Evolutionary conservation across 1,140 invertebrate species (phyloP), one percentile per base, ranked within the genome.

Genomic region (Sesamia nonagrioides): DNA sequence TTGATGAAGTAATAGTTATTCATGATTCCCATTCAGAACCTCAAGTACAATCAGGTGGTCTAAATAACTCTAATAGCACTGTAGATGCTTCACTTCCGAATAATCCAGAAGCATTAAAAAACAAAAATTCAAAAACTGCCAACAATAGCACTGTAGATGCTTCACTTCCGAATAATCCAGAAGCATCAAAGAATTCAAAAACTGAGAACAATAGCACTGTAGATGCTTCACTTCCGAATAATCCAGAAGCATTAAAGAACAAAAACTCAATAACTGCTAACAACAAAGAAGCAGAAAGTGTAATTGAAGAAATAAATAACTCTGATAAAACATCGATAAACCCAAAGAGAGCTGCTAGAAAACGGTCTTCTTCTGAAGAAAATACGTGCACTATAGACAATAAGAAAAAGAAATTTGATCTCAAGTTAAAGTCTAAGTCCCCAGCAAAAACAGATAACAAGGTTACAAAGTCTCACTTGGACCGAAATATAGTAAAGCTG

Each of bases 131-230:
- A 1, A 40, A 61, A 61, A 13, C 33, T 13, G 27, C 3, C 27
- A 54, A 71, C n/a, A 84, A 75, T 74, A 82, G 63, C 21, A 86
- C 80, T 42, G 81, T 82, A 54, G 91, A 91, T 80, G 84, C 88
- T 21, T 68, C 84, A 58, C 80, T 94, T 54, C 92, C 93, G 52
- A 91, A 90, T 77, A 94, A 94, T 84, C 93, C 89, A 82, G 93
- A 94, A 84, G 91, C 78, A n/a, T 78, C 90, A 35, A 81, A 87
- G 17, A 33, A 72, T 52, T 13, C 27, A 1, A 40, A 61, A 61
- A 13, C 33, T 13, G 27, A 1, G 1, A 54, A 71, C n/a, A 84
- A 75, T 74, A 82, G 63, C 21, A 86, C 80, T 42, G 81, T 82
- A 54, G 91, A 91, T 80, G 84, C 88, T 21, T 68, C 84, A 58